phyloP scores from a whole-genome alignment of 2,113 vertebrate species.

The Semnornis frantzii region DNA sequence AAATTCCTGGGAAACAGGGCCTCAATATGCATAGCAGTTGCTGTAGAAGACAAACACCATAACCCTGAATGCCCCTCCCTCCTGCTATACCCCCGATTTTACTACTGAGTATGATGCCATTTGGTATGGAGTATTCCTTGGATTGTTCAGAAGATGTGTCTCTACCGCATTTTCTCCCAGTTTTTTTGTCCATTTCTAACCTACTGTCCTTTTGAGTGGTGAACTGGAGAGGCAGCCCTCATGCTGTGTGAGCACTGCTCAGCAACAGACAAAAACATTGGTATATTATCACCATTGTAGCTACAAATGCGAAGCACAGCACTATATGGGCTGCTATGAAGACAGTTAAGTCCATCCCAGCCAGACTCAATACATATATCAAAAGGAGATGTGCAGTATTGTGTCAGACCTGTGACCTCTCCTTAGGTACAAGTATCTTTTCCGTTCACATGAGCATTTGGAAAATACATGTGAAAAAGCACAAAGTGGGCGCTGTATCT shows the following conservation, averaged over 20 bases:
- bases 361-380: not conserved
- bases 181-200: not conserved
- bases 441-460: not conserved
- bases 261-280: no score
- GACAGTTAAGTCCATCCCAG: no score
- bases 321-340: no score
- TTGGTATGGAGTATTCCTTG: not conserved
- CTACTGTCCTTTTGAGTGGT: not conserved
- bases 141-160: not conserved
- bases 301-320: no score
- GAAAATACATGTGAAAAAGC: not conserved
- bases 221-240: not conserved
- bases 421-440: not conserved
- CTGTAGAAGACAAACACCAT: no score
- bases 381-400: not conserved
- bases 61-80: no score
- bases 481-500: not conserved
- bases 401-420: not conserved
- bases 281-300: no score
- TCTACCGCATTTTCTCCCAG: not conserved
- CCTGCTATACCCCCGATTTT: no score
- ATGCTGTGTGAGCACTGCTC: no score
- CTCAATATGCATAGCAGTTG: no score
- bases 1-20: no score
- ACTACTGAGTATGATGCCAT: no score